A percentile compares a stretch with the other conserved stretches of the same genome.
Conservation (phyloP, 2,888 invertebrate genomes). For the Aleiodes leptofemur region DNA sequence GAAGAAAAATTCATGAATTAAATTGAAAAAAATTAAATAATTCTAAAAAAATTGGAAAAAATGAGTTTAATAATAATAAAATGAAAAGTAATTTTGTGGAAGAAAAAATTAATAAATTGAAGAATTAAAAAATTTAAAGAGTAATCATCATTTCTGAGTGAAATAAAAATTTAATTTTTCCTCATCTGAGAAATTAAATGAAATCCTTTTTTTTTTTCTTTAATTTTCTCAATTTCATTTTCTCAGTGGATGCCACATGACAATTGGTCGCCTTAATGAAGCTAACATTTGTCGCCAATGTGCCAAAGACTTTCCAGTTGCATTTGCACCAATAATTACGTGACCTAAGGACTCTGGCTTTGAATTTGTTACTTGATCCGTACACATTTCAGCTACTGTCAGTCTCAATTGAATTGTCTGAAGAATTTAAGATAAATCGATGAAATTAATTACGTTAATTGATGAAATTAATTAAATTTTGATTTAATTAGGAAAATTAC, state of each 20-base stretch:
- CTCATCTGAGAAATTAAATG: neutral
- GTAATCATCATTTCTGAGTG: too few relatives aligned
- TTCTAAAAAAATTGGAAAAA: too few relatives aligned
- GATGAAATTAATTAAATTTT: neutral
- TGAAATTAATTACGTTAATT: neutral
- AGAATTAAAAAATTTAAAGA: too few relatives aligned
- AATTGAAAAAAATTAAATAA: too few relatives aligned
- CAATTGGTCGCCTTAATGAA: constrained; percentile 86
- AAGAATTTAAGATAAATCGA: neutral
- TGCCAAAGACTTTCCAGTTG: constrained; percentile 83
- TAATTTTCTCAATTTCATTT: constrained; percentile 62
- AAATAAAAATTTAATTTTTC: too few relatives aligned
- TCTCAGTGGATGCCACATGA: constrained; percentile 89
- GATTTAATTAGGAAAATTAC: constrained; percentile 67
- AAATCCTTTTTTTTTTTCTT: neutral
- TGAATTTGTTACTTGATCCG: constrained; percentile 74
- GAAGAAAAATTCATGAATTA: too few relatives aligned
- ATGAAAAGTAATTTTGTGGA: too few relatives aligned
- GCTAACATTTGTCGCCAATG: constrained; percentile 92
- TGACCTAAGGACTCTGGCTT: constrained; percentile 85
- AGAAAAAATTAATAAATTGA: too few relatives aligned
- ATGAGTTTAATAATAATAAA: too few relatives aligned
- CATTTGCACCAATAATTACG: constrained; percentile 85
- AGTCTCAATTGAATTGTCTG: constrained; percentile 86
- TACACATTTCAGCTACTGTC: constrained; percentile 78